Evolutionary conservation across 2,113 vertebrate genomes (phyloP), one percentile per base, ranked within the genome.

Genomic region (Bos indicus): DNA sequence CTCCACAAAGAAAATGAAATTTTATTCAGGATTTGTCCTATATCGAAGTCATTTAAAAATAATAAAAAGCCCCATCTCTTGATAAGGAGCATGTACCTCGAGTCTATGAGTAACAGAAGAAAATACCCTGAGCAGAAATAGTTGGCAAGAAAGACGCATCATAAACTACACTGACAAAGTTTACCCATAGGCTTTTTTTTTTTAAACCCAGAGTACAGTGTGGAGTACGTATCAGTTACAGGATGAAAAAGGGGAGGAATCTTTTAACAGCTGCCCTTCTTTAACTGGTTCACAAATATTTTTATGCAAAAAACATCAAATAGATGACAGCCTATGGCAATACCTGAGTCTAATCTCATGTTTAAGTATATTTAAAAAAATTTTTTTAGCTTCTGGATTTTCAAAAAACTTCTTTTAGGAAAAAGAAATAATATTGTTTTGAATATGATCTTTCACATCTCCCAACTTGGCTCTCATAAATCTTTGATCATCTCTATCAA

Each of bases 341-440:
- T 80, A 78, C 51, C 95, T 88, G 92, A 95, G 78, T 91, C 98
- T 90, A 98, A 96, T 85, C 95, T 98, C 97, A 98, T 97, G 88
- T 98, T 98, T 98, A 98, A 94, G 84, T 94, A 96, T 19, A 57
- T 33, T 23, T 14, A 19, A 1, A 14, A 43, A 43, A 15, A 2
- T 12, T 57, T 87, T 90, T 88, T 56, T 36, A 67, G 48, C 23
- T 71, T 85, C 56, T 33, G n/a, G 26, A 64, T 43, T 88, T 94
- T 71, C 21, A 36, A 25, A 43, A 88, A 88, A 77, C 46, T 5
- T 13, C 14, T 67, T n/a, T 40, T 43, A 78, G 4, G 3, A 26
- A 33, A 40, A 92, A 60, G 2, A 67, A 85, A 77, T 9, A 28
- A 10, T 13, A 54, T 51, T 81, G 25, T 30, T 78, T 93, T 19